A percentile compares a stretch with the other conserved stretches of the same genome.
Evolutionary conservation across 2,797 vertebrate species (phyloP).

Genomic region (Pyrrhura leucotis): DNA sequence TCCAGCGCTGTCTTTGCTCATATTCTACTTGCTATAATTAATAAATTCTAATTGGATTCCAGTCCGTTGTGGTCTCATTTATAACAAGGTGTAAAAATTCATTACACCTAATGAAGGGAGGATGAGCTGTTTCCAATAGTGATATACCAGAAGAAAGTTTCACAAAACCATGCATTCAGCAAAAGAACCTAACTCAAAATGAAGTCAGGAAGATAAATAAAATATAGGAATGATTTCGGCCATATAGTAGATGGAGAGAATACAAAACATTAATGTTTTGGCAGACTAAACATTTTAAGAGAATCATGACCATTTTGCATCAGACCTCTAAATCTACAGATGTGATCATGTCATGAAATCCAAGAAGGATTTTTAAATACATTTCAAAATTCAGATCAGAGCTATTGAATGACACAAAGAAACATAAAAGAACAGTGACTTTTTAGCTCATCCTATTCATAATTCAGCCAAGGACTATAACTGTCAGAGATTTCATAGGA

Average conservation of each 20-base stretch:
- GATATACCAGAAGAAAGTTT: not conserved
- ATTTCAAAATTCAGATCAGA: slow-evolving; percentile 18
- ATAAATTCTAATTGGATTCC: too few relatives aligned
- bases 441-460: not conserved
- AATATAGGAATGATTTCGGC: slow-evolving; percentile 30
- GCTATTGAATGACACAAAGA: slow-evolving; percentile 22
- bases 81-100: too few relatives aligned
- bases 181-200: slow-evolving; percentile 45
- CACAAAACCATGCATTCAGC: not conserved
- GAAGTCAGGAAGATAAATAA: slow-evolving; percentile 42
- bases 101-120: not conserved
- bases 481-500: not conserved
- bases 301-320: slow-evolving; percentile 36
- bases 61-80: too few relatives aligned
- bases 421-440: not conserved
- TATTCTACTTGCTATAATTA: too few relatives aligned
- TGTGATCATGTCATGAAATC: not conserved
- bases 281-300: slow-evolving; percentile 23
- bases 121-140: not conserved
- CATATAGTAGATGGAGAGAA: slow-evolving; percentile 52
- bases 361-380: not conserved
- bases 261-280: slow-evolving; percentile 19
- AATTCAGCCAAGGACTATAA: not conserved
- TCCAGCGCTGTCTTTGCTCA: too few relatives aligned
- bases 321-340: slow-evolving; percentile 28